These are phyloP conservation scores for Drosophila nigritarsus DNA, from an alignment of 2,888 invertebrate genomes.

Conservation along the genomic window DNA sequence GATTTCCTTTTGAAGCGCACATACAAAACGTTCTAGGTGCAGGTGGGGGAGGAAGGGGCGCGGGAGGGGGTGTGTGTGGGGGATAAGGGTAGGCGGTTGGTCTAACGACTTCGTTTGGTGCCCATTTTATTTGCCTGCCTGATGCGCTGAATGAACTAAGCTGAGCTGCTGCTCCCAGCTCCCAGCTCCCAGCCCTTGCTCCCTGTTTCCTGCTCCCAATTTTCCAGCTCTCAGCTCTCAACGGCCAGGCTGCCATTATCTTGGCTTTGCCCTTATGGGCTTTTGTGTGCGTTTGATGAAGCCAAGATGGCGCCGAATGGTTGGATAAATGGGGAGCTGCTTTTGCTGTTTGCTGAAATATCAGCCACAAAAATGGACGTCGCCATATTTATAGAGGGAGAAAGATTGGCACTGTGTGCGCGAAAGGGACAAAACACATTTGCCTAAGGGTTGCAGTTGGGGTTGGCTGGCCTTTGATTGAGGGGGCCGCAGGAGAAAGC, in stretches of 20 bases:
- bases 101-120: constrained; percentile 78
- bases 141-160: constrained; percentile 48
- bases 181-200: background rate
- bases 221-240: background rate
- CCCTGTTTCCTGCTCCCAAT: background rate
- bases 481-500: background rate
- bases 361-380: constrained; percentile 80
- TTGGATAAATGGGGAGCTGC: constrained; percentile 56
- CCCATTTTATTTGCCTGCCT: constrained; percentile 75
- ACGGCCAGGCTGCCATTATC: constrained; percentile 61
- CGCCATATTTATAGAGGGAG: constrained; percentile 69
- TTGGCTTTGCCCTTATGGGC: constrained; percentile 80
- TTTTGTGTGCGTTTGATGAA: constrained; percentile 80
- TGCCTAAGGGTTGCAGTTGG: constrained; percentile 58
- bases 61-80: constrained; percentile 11
- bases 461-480: constrained; percentile 21
- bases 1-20: constrained; percentile 76
- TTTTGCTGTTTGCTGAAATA: constrained; percentile 68
- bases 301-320: constrained; percentile 78
- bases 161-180: constrained; percentile 33
- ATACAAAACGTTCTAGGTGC: constrained; percentile 61
- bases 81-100: constrained; percentile 41
- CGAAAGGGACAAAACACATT: constrained; percentile 31
- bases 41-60: constrained; percentile 36
- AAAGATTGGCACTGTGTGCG: constrained; percentile 20